Evolutionary conservation across 1,140 invertebrate genomes (phyloP), one percentile per base, ranked within the genome.

Genomic region (Drosophila equinoxialis): DNA sequence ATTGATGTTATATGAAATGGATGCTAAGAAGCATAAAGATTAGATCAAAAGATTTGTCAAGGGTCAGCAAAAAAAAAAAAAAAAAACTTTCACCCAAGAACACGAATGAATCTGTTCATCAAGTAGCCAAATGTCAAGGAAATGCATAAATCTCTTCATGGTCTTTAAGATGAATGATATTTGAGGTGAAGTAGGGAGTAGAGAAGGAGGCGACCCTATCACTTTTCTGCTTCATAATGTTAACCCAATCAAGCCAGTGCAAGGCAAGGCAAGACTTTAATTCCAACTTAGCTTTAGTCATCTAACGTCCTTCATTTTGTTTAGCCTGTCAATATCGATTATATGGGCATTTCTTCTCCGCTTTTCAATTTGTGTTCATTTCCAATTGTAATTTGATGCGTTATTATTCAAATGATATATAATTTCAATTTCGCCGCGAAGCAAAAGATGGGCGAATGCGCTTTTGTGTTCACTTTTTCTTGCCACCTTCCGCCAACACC

Each of bases 361-460:
- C 7, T 23, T 51, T 51, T 51, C 37, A 39, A 39, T 51, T 51
- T 51, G 11, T 20, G 11, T 39, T 39, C 37, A 39, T 51, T 51
- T 51, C 8, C 4, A 51, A 23, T 65, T 68, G 79, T 89, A 87
- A 87, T 89, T 89, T 79, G 80, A 83, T 77, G 79, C 70, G 84
- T 80, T 87, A 83, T 87, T 87, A 87, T 87, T 83, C 59, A 89
- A 87, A 87, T 87, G 73, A 89, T 89, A 89, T 87, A 80, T 87
- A 83, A 87, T 87, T 87, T 87, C 20, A 39, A 39, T 10, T 51
- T 23, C 4, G 45, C 45, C 45, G 17, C 57, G 61, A 55, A 63
- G 45, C 55, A 23, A 66, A 45, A 68, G 37, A 39, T 39, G 11
- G 57, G 35, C 35, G 11, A 74, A 33, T 54, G 41, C 60, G 58